Base-by-base conservation (phyloP, 2,113 vertebrate genomes). In the Carlito syrichta region DNA sequence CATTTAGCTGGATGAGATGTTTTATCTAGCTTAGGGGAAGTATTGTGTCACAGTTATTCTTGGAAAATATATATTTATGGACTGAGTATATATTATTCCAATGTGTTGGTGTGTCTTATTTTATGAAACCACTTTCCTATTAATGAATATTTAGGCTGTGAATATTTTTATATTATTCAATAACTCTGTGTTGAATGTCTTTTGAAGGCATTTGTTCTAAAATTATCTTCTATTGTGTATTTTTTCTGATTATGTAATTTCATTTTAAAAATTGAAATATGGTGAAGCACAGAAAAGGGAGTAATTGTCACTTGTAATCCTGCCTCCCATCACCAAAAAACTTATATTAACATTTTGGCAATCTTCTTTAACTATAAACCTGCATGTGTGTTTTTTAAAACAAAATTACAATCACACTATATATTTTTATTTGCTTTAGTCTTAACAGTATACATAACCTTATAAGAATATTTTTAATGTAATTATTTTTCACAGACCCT, bases 111-210 rank as follows among this genome's bases (percentile, higher is more conserved):
- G 30, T 52, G 40, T 78, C 89, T 94, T 92, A 56, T 63, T 89
- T 95, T 78, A 74, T 9, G 54, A 60, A 66, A 76, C 40, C 20
- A 17, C 8, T 54, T 38, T 77, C 17, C 27, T 81, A 52, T 85
- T 81, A 69, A 66, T 82, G 71, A 30, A 71, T 85, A 71, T 76
- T 92, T 76, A 90, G 40, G 8, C 62, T 76, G 40, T 81, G 45
- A 85, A 27, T 96, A 69, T 91, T 97, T 96, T 91, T 66, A 71
- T 82, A 56, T 74, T 63, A 56, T 86, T 77, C 84, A 62, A 16
- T 91, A 96, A 91, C 23, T 82, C 27, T 63, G 2, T 45, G 11
- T 81, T 68, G 38, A 91, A 81, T 73, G 20, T 69, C 54, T 89
- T 93, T 84, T 86, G 20, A 86, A 79, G 69, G 25, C 22, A 54